Evolutionary conservation across 2,113 vertebrate species (phyloP).

Genomic region (human): DNA sequence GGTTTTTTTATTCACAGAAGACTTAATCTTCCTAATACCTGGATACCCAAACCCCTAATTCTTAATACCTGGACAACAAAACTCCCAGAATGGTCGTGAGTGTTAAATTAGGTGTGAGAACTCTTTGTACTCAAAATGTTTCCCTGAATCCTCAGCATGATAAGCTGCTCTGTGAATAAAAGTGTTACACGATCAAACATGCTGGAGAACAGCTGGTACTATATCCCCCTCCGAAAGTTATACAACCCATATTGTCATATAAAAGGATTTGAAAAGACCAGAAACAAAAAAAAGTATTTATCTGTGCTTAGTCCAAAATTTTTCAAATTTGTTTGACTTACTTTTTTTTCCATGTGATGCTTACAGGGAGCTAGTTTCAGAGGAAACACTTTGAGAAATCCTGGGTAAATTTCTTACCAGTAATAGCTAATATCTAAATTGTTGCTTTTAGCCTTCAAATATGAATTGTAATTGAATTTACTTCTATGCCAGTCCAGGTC

Average conservation of each 20-base stretch:
- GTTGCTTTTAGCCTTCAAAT: not conserved
- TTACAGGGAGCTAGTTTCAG: not conserved
- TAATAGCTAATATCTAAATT: not conserved
- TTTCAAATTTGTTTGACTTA: not conserved
- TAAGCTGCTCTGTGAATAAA: not conserved
- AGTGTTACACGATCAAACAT: not conserved
- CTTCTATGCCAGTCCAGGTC: not conserved
- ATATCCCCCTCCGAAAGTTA: not conserved
- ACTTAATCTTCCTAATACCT: not conserved
- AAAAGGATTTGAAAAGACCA: not conserved
- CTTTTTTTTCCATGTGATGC: not conserved
- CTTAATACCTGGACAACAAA: not conserved
- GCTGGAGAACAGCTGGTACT: not conserved
- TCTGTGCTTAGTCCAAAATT: not conserved
- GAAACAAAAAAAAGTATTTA: not conserved
- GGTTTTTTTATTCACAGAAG: not conserved
- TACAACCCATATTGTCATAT: not conserved
- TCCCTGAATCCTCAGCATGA: not conserved
- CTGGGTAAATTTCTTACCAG: not conserved
- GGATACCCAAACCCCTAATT: not conserved
- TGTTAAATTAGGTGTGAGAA: not conserved
- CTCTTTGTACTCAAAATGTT: not conserved
- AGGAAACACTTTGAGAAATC: constrained; percentile 2
- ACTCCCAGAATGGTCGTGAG: not conserved
- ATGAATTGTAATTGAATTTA: not conserved